Percentiles rank a stretch among this genome's conserved stretches.
Evolutionary conservation across 2,797 vertebrate species (phyloP).

Genomic region (Galago senegalensis): DNA sequence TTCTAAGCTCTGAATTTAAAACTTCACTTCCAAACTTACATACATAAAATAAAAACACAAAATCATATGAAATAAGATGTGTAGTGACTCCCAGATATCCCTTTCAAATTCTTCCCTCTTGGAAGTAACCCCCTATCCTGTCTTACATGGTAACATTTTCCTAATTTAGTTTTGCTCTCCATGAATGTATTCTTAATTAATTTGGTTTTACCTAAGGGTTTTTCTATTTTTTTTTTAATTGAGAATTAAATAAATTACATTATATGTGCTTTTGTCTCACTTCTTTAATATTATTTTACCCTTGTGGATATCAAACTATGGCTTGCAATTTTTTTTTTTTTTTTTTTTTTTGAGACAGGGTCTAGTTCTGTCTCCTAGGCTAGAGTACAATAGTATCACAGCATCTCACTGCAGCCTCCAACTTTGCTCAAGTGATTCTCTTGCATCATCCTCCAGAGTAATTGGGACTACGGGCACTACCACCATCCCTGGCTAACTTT

Average conservation of each 20-base stretch:
- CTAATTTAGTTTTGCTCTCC: neutral
- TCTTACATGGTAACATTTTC: neutral
- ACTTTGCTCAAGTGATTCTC: neutral
- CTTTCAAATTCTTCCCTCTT: neutral
- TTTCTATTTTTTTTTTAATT: neutral
- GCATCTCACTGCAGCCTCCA: neutral
- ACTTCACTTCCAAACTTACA: neutral
- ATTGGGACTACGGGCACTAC: neutral
- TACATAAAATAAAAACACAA: constrained; percentile 3
- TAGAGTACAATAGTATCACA: neutral
- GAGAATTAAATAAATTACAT: neutral
- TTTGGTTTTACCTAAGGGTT: neutral
- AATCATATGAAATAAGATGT: neutral
- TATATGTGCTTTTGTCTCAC: neutral
- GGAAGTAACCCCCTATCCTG: neutral
- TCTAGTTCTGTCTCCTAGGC: neutral
- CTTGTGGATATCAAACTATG: neutral
- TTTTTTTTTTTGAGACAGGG: neutral
- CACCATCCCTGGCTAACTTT: neutral
- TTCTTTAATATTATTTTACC: constrained; percentile 9
- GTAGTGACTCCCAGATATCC: neutral
- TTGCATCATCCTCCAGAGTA: neutral
- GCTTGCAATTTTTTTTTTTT: neutral
- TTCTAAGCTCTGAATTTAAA: neutral
- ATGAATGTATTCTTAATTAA: neutral